Base-by-base conservation (phyloP, 1,140 invertebrate species). In the Anagrus nilaparvatae region DNA sequence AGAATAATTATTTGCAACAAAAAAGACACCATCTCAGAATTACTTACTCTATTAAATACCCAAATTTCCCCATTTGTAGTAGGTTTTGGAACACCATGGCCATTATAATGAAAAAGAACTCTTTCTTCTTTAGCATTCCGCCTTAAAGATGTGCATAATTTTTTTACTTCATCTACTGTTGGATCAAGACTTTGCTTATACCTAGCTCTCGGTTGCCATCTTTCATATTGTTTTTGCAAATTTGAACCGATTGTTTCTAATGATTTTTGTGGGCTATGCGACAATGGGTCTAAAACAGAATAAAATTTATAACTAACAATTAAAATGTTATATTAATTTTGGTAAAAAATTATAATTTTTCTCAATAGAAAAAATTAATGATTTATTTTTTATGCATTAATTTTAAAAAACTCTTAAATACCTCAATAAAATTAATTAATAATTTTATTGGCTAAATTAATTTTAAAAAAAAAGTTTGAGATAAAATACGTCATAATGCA, bases 91-190 rank as follows among this genome's bases (percentile, higher is more conserved):
- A 99, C 97, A 31, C 96, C 97, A 68, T 99, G 97, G 0, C 97
- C 97, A 72, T 98, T 99, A 61, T 99, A 99, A 70, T 99, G 96
- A 72, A 99, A 99, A 5, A 99, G 72, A 17, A 99, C 94, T 52
- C 97, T 75, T 61, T 99, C 97, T 54, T 99, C 96, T 71, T 98
- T 99, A 1, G 97, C 94, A 72, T 96, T 98, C 52, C 93, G 74
- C n/a, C 97, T 72, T 36, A 99, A 69, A 8, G 92, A 95, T 17
- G 82, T 85, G 61, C 95, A 97, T 10, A 99, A 69, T 66, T 97
- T 97, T 63, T 97, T 97, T 0, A 99, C 89, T 69, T 99, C 96
- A 34, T 99, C 96, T 4, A 91, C 82, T 7, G 95, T 99, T 6
- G 96, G 96, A 71, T 99, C 96, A 28, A 97, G 74, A 38, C 85